These are phyloP conservation scores for Anorthoa munda DNA, from an alignment of 2,888 invertebrate species.

Conservation along the genomic window DNA sequence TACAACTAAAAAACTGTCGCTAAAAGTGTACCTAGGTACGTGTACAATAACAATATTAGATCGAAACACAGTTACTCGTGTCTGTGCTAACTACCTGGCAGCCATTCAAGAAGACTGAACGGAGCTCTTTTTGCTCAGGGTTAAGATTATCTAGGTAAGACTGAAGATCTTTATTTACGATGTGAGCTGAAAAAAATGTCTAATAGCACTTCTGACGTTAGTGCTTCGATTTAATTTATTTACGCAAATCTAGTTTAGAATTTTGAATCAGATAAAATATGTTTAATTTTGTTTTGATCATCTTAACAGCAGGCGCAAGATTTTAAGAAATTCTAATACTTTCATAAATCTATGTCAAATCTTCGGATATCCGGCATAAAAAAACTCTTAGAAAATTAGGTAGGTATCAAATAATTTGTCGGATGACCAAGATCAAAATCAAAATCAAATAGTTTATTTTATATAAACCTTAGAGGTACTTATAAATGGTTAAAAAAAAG, in stretches of 20 bases:
- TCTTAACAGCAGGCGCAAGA: neutral
- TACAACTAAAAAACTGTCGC: slow-evolving; percentile 1
- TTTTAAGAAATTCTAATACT: neutral
- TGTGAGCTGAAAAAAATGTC: slow-evolving; percentile 18
- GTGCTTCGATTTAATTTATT: slow-evolving; percentile 17
- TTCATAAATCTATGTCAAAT: neutral
- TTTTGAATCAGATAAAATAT: no score
- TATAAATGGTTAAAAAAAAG: no score
- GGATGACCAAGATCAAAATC: no score
- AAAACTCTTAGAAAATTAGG: no score
- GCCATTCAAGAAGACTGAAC: slow-evolving; percentile 46
- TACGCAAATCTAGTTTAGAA: neutral
- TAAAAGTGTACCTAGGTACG: slow-evolving; percentile 13
- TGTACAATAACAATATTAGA: slow-evolving; percentile 30
- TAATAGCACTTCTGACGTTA: neutral
- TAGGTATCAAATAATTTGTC: no score
- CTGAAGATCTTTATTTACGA: slow-evolving; percentile 50
- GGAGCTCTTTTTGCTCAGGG: slow-evolving; percentile 41
- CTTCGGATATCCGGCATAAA: neutral
- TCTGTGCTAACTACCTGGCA: slow-evolving; percentile 57
- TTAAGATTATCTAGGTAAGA: slow-evolving; percentile 47
- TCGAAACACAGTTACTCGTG: slow-evolving; percentile 33
- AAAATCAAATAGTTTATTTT: no score
- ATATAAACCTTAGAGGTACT: no score
- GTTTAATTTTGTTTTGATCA: neutral